Percentiles rank a stretch among this genome's conserved stretches.
Conservation (phyloP, 92 coral and sea anemone genomes). For the Zoanthus sansibaricus region DNA sequence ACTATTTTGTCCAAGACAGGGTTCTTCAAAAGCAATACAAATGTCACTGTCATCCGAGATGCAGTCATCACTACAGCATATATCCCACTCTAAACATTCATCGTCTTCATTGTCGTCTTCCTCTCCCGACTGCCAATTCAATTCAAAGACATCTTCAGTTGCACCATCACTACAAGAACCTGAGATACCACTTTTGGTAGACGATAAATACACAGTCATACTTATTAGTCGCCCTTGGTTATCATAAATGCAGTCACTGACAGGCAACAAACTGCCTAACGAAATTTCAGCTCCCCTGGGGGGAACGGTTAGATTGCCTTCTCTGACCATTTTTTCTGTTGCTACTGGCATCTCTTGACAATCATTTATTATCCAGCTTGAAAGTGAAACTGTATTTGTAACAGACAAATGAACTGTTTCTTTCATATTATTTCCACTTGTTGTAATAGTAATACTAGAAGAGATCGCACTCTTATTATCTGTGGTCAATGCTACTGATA, state of each 20-base stretch:
- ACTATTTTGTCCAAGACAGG: neutral
- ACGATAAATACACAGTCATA: constrained; percentile 29
- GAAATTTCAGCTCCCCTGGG: neutral
- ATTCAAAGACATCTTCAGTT: constrained; percentile 45
- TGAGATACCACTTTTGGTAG: neutral
- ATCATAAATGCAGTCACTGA: constrained; percentile 33
- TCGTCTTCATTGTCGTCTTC: neutral
- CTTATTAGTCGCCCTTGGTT: constrained; percentile 8
- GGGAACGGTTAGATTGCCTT: neutral
- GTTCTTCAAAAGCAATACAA: constrained; percentile 29
- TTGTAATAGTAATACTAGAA: neutral
- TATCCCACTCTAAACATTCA: neutral
- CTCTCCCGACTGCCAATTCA: constrained; percentile 28
- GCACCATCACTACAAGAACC: constrained; percentile 18
- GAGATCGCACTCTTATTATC: neutral
- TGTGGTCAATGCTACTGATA: constrained; percentile 10
- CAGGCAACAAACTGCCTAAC: neutral
- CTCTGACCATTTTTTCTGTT: neutral
- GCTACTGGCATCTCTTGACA: neutral
- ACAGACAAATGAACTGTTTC: neutral
- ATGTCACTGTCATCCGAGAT: constrained; percentile 33
- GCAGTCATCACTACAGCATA: constrained; percentile 3
- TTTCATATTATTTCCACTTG: neutral
- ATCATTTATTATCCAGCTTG: neutral
- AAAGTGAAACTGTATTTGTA: neutral